These are phyloP conservation scores for Eristalinus aeneus DNA, from an alignment of 2,888 invertebrate species.

Conservation along the genomic window DNA sequence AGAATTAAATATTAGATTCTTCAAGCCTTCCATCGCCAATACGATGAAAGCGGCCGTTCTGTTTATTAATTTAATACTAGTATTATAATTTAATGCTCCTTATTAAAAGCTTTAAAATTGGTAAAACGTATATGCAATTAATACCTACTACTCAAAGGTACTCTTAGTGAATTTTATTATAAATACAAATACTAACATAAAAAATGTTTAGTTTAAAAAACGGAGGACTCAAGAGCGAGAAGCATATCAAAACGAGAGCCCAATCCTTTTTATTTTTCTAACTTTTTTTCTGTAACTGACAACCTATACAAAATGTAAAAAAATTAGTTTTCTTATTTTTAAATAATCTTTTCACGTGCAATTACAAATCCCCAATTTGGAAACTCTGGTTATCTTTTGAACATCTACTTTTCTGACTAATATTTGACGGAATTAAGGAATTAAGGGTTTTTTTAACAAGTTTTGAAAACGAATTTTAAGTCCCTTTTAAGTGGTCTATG, in stretches of 20 bases:
- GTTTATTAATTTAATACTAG: too few species aligned
- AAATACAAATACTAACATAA: background rate
- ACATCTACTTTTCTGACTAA: too few species aligned
- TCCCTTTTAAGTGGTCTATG: too few species aligned
- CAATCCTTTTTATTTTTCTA: background rate
- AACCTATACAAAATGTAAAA: background rate
- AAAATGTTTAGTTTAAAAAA: background rate
- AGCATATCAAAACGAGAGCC: background rate
- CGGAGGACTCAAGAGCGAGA: background rate
- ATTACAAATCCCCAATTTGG: too few species aligned
- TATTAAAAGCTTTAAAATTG: background rate
- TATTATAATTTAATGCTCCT: background rate
- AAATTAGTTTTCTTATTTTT: too few species aligned
- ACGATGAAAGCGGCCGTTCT: background rate
- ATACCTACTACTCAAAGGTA: slow-evolving; percentile 16
- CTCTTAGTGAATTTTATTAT: background rate
- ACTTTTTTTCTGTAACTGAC: background rate
- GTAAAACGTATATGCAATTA: background rate
- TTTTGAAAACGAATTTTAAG: too few species aligned
- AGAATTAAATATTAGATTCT: background rate
- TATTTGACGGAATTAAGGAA: too few species aligned
- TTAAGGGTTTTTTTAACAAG: too few species aligned
- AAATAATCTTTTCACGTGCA: too few species aligned
- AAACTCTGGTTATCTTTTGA: too few species aligned
- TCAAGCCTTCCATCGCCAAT: background rate